Percentiles rank a stretch among this genome's conserved stretches.
phyloP scores from a whole-genome alignment of 2,113 vertebrate genomes.

The Sciurus niger region DNA sequence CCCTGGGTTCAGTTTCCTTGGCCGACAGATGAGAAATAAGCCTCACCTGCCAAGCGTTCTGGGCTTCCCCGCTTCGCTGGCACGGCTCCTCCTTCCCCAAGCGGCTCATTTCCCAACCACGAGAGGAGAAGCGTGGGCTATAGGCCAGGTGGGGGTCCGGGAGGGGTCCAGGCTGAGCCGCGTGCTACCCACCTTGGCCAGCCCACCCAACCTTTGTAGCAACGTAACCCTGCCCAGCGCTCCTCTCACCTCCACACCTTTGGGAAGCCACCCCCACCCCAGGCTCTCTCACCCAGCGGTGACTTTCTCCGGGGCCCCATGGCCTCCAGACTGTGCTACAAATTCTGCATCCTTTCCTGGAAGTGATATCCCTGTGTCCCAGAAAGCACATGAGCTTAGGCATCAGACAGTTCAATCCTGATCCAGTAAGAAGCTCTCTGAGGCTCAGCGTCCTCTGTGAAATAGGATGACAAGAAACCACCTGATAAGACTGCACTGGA shows the following conservation, averaged over 20 bases:
- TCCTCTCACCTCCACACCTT: no score
- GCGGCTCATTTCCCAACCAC: background rate
- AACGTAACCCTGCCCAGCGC: no score
- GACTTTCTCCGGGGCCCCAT: background rate
- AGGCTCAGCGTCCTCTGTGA: background rate
- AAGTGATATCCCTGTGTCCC: background rate
- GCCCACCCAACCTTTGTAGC: background rate
- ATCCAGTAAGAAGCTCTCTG: background rate
- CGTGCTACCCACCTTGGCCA: no score
- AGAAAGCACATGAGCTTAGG: background rate
- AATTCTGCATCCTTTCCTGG: background rate
- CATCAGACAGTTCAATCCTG: background rate
- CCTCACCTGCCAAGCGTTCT: background rate
- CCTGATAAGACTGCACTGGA: background rate
- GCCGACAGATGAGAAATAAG: background rate
- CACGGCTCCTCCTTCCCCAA: background rate
- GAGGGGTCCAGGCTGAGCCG: background rate
- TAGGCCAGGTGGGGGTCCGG: accelerated
- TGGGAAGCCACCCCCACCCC: background rate
- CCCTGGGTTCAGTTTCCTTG: background rate
- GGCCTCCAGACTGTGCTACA: background rate
- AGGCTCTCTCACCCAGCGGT: background rate
- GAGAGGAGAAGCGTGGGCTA: background rate
- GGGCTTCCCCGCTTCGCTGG: background rate
- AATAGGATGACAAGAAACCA: background rate